phyloP scores from a whole-genome alignment of 2,113 vertebrate species.

The Oncorhynchus masou region DNA sequence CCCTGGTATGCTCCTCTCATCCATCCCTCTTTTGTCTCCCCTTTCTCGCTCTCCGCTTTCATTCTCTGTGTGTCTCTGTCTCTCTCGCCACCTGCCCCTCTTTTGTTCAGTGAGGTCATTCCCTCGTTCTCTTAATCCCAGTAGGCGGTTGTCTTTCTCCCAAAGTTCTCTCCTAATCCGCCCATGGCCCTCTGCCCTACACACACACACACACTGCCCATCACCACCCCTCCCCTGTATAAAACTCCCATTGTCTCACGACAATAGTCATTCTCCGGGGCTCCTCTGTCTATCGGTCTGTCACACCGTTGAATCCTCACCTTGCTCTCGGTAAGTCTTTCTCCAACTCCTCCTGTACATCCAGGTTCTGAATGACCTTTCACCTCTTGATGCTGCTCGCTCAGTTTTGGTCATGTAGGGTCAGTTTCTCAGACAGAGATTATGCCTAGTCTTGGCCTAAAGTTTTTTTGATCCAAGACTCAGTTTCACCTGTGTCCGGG shows the following conservation, averaged over 20 bases:
- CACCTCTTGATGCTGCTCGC: neutral
- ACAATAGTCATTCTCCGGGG: constrained; percentile 34
- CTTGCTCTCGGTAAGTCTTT: constrained; percentile 54
- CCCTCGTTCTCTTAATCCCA: constrained; percentile 65
- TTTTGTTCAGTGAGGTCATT: constrained; percentile 72
- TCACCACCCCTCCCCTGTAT: constrained; percentile 50
- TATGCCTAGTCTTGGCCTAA: too few species aligned
- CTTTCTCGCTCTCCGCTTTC: neutral
- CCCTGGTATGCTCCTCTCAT: neutral
- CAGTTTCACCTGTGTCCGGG: too few species aligned
- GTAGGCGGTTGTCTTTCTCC: constrained; percentile 69
- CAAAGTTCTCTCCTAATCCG: constrained; percentile 63
- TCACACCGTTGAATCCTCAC: constrained; percentile 18
- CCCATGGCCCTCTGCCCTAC: constrained; percentile 50
- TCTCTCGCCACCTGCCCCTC: neutral
- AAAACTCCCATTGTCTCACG: constrained; percentile 50
- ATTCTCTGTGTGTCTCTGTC: neutral
- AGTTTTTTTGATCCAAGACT: too few species aligned
- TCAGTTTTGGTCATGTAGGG: neutral
- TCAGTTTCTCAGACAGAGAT: too few species aligned
- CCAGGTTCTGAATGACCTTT: neutral
- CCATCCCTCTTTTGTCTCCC: neutral
- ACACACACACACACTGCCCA: constrained; percentile 15
- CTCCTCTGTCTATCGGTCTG: constrained; percentile 24
- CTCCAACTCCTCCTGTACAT: neutral